Percentiles rank a stretch among this genome's conserved stretches.
phyloP scores from a whole-genome alignment of 2,888 invertebrate species.

The Caenorhabditis becei region DNA sequence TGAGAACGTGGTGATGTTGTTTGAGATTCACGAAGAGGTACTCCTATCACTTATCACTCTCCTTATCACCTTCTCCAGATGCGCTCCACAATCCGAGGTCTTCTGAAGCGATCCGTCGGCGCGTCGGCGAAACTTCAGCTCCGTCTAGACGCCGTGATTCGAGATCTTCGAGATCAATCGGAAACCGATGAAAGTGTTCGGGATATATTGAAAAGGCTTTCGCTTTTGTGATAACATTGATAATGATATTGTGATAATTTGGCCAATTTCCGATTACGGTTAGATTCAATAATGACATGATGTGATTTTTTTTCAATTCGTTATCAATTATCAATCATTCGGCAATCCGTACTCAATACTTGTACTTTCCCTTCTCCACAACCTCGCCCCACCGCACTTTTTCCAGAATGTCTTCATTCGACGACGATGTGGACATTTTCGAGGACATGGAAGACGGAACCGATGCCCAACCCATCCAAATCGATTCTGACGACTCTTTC shows the following conservation, averaged over 20 bases:
- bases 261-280: conserved; percentile 7
- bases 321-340: too few relatives aligned
- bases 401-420: not conserved
- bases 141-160: conserved; percentile 33
- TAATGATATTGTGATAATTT: conserved; percentile 20
- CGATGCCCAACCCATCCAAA: not conserved
- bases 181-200: conserved; percentile 37
- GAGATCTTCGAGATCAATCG: conserved; percentile 39
- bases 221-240: conserved; percentile 32
- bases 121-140: conserved; percentile 18
- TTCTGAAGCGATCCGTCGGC: conserved; percentile 51
- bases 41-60: not conserved
- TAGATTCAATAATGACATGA: not conserved
- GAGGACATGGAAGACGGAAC: conserved; percentile 1
- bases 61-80: conserved; percentile 36
- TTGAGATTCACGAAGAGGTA: conserved; percentile 58
- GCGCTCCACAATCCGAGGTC: conserved; percentile 55
- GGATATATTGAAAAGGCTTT: conserved; percentile 39
- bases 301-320: too few relatives aligned
- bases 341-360: too few relatives aligned
- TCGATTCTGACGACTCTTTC: conserved; percentile 48
- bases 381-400: too few relatives aligned
- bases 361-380: too few relatives aligned
- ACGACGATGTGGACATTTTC: conserved; percentile 31
- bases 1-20: conserved; percentile 46